Evolutionary conservation across 2,113 vertebrate genomes (phyloP).

Genomic region (Misgurnus anguillicaudatus): DNA sequence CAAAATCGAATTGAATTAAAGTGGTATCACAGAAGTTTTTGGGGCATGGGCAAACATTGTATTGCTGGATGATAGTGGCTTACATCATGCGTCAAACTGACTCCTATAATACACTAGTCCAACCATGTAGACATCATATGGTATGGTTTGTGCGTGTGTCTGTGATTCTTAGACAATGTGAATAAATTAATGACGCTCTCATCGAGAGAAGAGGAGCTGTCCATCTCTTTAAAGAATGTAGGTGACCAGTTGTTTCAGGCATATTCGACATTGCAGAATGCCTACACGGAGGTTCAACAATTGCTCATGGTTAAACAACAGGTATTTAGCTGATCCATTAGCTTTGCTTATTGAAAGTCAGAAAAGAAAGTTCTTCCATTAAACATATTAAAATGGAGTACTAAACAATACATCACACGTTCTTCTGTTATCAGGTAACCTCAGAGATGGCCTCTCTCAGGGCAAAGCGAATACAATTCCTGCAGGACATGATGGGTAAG

Average conservation of each 20-base stretch:
- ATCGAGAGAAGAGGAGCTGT: slow-evolving; percentile 88
- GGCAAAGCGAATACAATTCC: slow-evolving; percentile 86
- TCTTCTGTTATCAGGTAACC: slow-evolving; percentile 73
- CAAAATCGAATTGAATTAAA: too few relatives aligned
- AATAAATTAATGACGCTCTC: slow-evolving; percentile 86
- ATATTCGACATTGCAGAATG: slow-evolving; percentile 79
- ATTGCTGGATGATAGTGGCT: too few relatives aligned
- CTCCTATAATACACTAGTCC: too few relatives aligned
- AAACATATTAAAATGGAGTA: too few relatives aligned
- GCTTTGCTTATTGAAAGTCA: neutral
- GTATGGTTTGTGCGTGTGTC: neutral
- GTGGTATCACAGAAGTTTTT: too few relatives aligned
- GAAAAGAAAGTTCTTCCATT: neutral
- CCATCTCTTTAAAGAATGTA: slow-evolving; percentile 78
- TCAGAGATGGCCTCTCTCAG: slow-evolving; percentile 88
- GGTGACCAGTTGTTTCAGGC: slow-evolving; percentile 83
- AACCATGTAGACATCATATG: too few relatives aligned
- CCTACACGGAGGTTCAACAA: slow-evolving; percentile 85
- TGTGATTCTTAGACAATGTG: slow-evolving; percentile 69
- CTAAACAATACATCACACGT: neutral
- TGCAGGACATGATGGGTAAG: slow-evolving; percentile 90
- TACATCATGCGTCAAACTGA: too few relatives aligned
- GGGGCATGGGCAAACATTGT: too few relatives aligned
- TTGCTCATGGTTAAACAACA: slow-evolving; percentile 85
- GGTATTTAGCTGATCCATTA: slow-evolving; percentile 68